Conservation (phyloP, 2,113 vertebrate species). For the Ceyx melanurus region DNA sequence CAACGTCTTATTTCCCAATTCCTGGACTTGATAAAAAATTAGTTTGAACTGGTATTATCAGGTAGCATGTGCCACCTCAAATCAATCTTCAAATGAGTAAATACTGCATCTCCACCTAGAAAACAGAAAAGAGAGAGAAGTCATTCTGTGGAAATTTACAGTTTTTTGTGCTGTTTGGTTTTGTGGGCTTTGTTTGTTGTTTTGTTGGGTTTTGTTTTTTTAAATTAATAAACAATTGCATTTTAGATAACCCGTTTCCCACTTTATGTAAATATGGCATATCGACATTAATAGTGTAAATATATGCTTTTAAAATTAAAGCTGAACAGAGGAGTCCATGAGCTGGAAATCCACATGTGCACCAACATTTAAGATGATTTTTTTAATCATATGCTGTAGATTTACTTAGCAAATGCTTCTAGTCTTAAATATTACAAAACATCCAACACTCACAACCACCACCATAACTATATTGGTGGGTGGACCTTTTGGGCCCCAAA, state of each 20-base stretch:
- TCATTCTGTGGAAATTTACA: conserved; percentile 59
- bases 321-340: conserved; percentile 84
- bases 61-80: conserved; percentile 83
- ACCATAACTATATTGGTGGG: conserved; percentile 54
- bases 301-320: conserved; percentile 79
- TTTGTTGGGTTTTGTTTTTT: neutral
- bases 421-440: conserved; percentile 39
- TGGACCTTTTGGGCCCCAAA: conserved; percentile 68
- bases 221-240: conserved; percentile 61
- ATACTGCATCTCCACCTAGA: conserved; percentile 86
- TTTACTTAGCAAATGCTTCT: conserved; percentile 67
- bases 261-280: conserved; percentile 77
- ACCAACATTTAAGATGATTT: conserved; percentile 72
- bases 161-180: neutral
- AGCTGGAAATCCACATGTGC: conserved; percentile 87
- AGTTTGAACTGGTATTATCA: conserved; percentile 83
- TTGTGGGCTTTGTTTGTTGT: neutral
- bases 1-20: conserved; percentile 80
- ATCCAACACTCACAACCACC: conserved; percentile 52
- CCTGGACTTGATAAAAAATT: conserved; percentile 82
- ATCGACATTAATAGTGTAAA: conserved; percentile 77
- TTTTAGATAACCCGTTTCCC: conserved; percentile 72
- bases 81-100: conserved; percentile 83
- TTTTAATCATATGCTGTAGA: conserved; percentile 40
- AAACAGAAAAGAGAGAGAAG: conserved; percentile 76